Conservation (phyloP, 1,140 invertebrate species). For the Bombus terrestris region DNA sequence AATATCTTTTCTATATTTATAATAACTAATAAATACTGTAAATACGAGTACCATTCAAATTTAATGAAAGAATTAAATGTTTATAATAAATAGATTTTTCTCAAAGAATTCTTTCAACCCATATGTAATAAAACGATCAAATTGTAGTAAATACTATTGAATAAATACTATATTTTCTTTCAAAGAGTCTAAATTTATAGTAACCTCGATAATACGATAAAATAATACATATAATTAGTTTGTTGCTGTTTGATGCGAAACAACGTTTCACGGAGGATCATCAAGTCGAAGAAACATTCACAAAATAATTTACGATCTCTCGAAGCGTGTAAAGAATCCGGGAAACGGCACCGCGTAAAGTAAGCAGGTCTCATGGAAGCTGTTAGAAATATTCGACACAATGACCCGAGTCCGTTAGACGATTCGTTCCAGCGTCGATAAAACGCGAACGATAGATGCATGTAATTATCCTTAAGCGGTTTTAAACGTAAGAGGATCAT, state of each 20-base stretch:
- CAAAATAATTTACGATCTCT: not conserved
- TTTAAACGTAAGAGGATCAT: not conserved
- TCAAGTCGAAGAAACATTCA: not conserved
- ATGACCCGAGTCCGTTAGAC: slow-evolving; percentile 1
- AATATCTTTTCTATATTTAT: too few species aligned
- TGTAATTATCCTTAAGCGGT: not conserved
- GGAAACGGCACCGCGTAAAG: not conserved
- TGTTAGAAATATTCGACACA: slow-evolving; percentile 13
- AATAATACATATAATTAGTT: not conserved
- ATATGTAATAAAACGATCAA: too few species aligned
- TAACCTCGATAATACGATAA: not conserved
- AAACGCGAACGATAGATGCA: slow-evolving; percentile 20
- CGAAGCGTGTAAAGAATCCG: not conserved
- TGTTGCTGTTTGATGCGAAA: too few species aligned
- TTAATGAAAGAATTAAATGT: not conserved
- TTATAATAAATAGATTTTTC: not conserved
- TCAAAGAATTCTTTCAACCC: not conserved
- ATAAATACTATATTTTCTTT: not conserved
- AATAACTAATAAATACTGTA: too few species aligned
- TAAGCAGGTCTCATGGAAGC: not conserved
- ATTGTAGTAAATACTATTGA: not conserved
- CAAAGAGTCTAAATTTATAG: not conserved
- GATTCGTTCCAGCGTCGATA: slow-evolving; percentile 12
- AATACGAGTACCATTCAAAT: too few species aligned
- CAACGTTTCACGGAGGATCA: too few species aligned